Base-by-base conservation (phyloP, 2,888 invertebrate species). In the Malacosoma neustria region DNA sequence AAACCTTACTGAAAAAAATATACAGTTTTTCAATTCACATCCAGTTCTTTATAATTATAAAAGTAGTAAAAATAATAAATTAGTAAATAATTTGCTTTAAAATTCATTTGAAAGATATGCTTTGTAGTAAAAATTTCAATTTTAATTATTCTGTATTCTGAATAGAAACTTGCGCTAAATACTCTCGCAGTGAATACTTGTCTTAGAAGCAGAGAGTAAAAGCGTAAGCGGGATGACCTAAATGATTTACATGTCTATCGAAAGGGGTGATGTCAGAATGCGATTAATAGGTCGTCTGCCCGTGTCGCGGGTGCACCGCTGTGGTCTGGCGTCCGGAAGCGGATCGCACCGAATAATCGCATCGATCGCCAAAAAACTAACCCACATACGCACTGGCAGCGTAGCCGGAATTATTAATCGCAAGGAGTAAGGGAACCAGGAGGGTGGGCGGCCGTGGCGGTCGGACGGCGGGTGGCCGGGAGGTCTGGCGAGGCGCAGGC, bases 341-440 rank as follows among this genome's bases (percentile, higher is more conserved):
- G 65, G 59, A 72, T 74, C 72, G 71, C 73, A 77, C 65, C 72
- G 61, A 76, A 77, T 79, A 80, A 80, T 80, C 72, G 69, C 79
- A 84, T 84, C 82, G 84, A 84, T 84, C 84, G 84, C 80, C 82
- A 80, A 84, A 84, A 84, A 84, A 84, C 81, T 82, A 82, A 82
- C 82, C 84, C 82, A 84, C 79, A 84, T 84, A 84, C 84, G 84
- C 84, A 84, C 81, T 76, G 80, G 76, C 74, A 82, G 81, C 82
- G 81, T 84, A 84, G 81, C 77, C 70, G 72, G 84, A 84, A 84
- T 84, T 84, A 84, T 84, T 84, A 84, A 84, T 82, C 79, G 81
- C 56, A 70, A 61, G 72, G 72, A 72, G 75, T 71, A 74, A 71
- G 72, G 69, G 68, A 22, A 66, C 68, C 64, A 71, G 64, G 75